Base-by-base conservation (phyloP, 2,888 invertebrate species). In the Tetragonisca angustula region DNA sequence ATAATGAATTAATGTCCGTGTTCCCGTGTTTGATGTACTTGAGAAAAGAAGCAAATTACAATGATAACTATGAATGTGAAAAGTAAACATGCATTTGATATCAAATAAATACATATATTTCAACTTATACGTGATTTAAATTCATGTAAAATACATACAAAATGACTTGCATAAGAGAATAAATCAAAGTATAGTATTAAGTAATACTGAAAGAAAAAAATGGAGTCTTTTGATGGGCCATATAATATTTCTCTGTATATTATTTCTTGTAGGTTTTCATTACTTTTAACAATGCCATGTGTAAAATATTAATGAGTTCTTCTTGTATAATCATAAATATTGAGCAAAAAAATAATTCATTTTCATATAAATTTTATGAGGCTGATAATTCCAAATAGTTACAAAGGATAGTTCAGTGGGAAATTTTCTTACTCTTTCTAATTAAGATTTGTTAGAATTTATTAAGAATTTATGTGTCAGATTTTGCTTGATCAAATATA, bases 161-260 rank as follows among this genome's bases (percentile, higher is more conserved):
- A 68, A 76, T 81, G 61, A 54, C 76, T 83, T 75, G 49, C 69
- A 52, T 69, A 15, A 56, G 24, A 77, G 50, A 67, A 80, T 67
- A 65, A 81, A 71, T 67, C 62, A 65, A 67, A 79, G 64, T 32
- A 52, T 62, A 70, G 64, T 50, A 52, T 79, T 64, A 83, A 82
- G 67, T 56, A n/a, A 54, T 69, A 49, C 9, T 43, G 76, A 78
- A 61, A 64, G 52, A 85, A 67, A 73, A 79, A 70, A 70, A 68
- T 17, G 62, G 84, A 87, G 87, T 89, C 88, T 88, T 90, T 89
- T 87, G 87, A 88, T 88, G 89, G 90, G 88, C 82, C 77, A 59
- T 78, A 62, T 72, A 52, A 75, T 81, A 79, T 70, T 56, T 67
- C 21, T 84, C 76, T 68, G 67, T 72, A 32, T 74, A 69, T 82